Evolutionary conservation across 2,888 invertebrate genomes (phyloP).

Genomic region (Tethea ocularis): DNA sequence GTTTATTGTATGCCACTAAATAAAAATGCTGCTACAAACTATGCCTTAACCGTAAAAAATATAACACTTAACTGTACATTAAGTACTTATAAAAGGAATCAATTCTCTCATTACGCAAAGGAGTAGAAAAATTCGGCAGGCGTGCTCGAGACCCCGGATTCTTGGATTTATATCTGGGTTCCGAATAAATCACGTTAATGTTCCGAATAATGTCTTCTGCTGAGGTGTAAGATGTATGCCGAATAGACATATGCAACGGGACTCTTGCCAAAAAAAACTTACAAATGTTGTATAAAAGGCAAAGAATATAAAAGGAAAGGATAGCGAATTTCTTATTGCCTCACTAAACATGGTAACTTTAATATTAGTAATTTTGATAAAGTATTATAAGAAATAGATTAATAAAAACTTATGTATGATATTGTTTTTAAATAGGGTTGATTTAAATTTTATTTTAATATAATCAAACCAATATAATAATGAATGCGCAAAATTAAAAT

Average conservation of each 20-base stretch:
- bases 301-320: background rate
- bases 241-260: conserved; percentile 38
- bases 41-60: too few species aligned
- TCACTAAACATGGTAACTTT: background rate
- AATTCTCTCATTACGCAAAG: conserved; percentile 28
- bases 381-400: too few species aligned
- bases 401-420: too few species aligned
- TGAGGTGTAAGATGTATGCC: conserved; percentile 59
- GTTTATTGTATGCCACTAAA: too few species aligned
- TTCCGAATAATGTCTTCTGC: conserved; percentile 60
- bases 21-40: too few species aligned
- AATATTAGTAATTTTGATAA: too few species aligned
- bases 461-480: too few species aligned
- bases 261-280: conserved; percentile 32
- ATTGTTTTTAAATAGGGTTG: too few species aligned
- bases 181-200: conserved; percentile 73
- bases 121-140: conserved; percentile 56
- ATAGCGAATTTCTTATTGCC: background rate
- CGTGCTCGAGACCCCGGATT: conserved; percentile 53
- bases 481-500: background rate
- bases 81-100: background rate
- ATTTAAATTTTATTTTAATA: too few species aligned
- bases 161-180: conserved; percentile 64
- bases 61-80: background rate
- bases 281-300: background rate